Conservation (phyloP, 2,113 vertebrate genomes). For the Limnothrissa miodon region DNA sequence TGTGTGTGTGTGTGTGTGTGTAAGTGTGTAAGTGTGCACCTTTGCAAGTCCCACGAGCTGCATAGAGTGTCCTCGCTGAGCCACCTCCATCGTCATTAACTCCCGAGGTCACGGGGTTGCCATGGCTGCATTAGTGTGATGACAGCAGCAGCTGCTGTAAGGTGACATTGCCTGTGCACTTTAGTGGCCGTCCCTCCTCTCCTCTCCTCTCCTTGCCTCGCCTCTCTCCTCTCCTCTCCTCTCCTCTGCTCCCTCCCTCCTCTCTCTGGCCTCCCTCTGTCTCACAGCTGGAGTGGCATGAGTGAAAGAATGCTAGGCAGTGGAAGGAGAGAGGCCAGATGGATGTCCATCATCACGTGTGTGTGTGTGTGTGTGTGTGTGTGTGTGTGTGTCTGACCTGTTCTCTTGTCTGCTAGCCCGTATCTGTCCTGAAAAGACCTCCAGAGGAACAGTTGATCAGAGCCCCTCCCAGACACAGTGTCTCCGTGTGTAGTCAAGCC, state of each 20-base stretch:
- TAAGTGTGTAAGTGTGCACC: not conserved
- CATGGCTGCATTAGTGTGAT: constrained; percentile 53
- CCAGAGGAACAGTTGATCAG: not conserved
- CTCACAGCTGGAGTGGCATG: not conserved
- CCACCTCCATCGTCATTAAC: constrained; percentile 51
- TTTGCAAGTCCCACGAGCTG: constrained; percentile 24
- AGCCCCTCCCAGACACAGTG: not conserved
- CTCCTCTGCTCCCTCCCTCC: constrained; percentile 25
- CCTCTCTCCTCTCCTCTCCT: constrained; percentile 6
- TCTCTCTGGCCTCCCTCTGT: not conserved
- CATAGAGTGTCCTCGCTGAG: constrained; percentile 44
- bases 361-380: constrained; percentile 6
- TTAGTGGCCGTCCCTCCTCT: constrained; percentile 43
- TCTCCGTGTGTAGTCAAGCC: not conserved
- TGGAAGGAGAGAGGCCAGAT: not conserved
- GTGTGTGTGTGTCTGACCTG: not conserved
- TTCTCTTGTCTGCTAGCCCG: not conserved
- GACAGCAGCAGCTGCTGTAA: constrained; percentile 56
- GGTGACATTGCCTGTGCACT: constrained; percentile 50
- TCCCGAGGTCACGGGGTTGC: constrained; percentile 39
- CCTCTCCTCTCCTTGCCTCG: constrained; percentile 40
- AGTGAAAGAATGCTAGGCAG: not conserved
- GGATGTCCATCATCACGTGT: not conserved
- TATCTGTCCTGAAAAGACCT: constrained; percentile 6
- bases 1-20: constrained; percentile 12